Conservation (phyloP, 1,140 invertebrate genomes). For the Adoxophyes honmai region DNA sequence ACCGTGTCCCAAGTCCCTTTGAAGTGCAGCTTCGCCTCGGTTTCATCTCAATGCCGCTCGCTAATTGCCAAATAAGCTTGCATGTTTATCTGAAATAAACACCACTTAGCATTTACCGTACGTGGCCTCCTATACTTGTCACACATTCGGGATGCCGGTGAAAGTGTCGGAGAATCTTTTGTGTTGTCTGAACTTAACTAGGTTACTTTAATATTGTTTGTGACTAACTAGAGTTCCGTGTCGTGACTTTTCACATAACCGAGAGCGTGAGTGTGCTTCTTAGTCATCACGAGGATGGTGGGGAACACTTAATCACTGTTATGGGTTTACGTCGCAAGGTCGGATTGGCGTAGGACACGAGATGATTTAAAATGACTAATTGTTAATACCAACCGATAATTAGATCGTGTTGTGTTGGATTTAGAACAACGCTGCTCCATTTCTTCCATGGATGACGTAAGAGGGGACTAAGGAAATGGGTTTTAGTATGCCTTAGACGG, state of each 20-base stretch:
- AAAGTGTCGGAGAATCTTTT: neutral
- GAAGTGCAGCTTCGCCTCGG: neutral
- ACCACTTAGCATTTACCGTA: neutral
- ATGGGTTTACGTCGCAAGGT: too few relatives aligned
- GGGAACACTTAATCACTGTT: too few relatives aligned
- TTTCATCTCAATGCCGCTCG: neutral
- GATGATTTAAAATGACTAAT: too few relatives aligned
- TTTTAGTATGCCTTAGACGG: too few relatives aligned
- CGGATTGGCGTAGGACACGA: too few relatives aligned
- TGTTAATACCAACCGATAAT: too few relatives aligned
- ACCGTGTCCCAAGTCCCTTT: too few relatives aligned
- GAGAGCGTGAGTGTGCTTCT: slow-evolving; percentile 1
- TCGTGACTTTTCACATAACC: slow-evolving; percentile 11
- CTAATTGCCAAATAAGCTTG: neutral
- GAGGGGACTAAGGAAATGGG: too few relatives aligned
- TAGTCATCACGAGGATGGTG: slow-evolving; percentile 4
- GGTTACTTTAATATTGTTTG: slow-evolving; percentile 4
- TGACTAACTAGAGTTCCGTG: slow-evolving; percentile 10
- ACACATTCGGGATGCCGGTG: neutral
- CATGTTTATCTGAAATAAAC: slow-evolving; percentile 5
- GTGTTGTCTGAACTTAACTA: neutral
- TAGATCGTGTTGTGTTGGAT: too few relatives aligned
- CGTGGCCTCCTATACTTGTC: neutral
- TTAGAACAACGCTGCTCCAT: too few relatives aligned
- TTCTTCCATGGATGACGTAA: too few relatives aligned